These are phyloP conservation scores for Crocidura indochinensis DNA, from an alignment of 2,797 vertebrate genomes.

Conservation along the genomic window DNA sequence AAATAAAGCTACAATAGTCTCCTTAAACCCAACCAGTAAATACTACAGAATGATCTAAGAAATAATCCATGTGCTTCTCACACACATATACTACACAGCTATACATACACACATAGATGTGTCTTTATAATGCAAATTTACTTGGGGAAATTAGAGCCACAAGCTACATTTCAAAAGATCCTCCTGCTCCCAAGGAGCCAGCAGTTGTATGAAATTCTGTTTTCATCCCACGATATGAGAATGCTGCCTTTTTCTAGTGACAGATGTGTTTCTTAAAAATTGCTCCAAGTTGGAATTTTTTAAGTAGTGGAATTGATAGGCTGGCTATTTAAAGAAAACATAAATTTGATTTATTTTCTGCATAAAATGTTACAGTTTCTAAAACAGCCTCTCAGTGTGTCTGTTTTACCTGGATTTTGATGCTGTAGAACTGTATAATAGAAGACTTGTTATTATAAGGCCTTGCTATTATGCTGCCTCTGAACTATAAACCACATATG, in stretches of 20 bases:
- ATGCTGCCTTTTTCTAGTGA: constrained; percentile 17
- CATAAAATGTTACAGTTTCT: constrained; percentile 50
- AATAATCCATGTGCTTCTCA: constrained; percentile 44
- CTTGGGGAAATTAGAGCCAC: constrained; percentile 22
- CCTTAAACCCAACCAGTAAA: constrained; percentile 51
- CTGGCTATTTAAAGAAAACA: constrained; percentile 55
- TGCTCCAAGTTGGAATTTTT: constrained; percentile 61
- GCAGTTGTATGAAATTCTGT: constrained; percentile 29
- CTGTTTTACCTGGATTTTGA: constrained; percentile 13
- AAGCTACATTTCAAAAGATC: constrained; percentile 9
- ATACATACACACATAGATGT: background rate
- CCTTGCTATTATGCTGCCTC: background rate
- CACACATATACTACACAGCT: too few relatives aligned
- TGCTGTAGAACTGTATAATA: background rate
- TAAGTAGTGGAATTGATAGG: constrained; percentile 49
- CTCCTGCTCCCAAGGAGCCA: background rate
- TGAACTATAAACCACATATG: constrained; percentile 20
- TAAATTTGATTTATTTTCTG: constrained; percentile 26
- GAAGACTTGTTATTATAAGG: background rate
- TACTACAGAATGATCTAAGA: background rate
- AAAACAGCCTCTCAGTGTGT: constrained; percentile 36
- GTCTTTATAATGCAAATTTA: constrained; percentile 60
- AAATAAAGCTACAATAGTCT: constrained; percentile 35
- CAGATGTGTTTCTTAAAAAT: constrained; percentile 64
- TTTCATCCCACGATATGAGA: constrained; percentile 51